Conservation (phyloP, 2,888 invertebrate species). For the Cephus sareptanus region DNA sequence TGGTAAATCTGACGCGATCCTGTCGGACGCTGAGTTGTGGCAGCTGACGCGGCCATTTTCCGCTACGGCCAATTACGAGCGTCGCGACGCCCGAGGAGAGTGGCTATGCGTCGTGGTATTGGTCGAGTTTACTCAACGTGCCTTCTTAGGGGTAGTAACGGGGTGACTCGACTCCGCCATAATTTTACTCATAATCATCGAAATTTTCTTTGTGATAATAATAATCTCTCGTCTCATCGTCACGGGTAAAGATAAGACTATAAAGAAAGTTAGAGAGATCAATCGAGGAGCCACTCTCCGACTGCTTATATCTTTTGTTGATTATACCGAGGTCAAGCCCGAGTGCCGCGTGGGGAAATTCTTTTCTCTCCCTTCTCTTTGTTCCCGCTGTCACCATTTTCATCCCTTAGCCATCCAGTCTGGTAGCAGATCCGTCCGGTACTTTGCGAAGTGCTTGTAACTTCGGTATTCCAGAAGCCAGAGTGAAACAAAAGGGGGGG, state of each 20-base stretch:
- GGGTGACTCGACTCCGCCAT: not conserved
- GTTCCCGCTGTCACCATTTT: not conserved
- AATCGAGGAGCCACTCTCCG: not conserved
- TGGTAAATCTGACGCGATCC: not conserved
- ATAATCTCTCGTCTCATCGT: not conserved
- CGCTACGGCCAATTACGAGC: slow-evolving; percentile 41
- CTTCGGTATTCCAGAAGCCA: slow-evolving; percentile 42
- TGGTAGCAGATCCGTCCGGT: slow-evolving; percentile 4
- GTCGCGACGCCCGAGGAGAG: slow-evolving; percentile 14
- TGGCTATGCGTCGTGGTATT: not conserved
- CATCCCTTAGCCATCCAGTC: not conserved
- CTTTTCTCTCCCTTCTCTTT: no score
- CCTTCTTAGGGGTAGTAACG: not conserved
- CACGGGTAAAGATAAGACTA: not conserved
- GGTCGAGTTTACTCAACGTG: not conserved
- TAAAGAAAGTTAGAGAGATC: not conserved
- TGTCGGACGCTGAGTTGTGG: slow-evolving; percentile 27
- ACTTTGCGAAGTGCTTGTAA: slow-evolving; percentile 37
- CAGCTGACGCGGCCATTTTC: slow-evolving; percentile 55
- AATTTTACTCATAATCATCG: not conserved
- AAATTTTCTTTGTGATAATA: not conserved
- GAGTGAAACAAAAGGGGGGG: slow-evolving; percentile 59
- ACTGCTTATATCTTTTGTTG: not conserved
- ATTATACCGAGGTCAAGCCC: not conserved
- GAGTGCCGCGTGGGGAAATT: no score